A percentile compares a stretch with the other conserved stretches of the same genome.
Evolutionary conservation across 2,888 invertebrate species (phyloP).

Genomic region (Ophion costatus): DNA sequence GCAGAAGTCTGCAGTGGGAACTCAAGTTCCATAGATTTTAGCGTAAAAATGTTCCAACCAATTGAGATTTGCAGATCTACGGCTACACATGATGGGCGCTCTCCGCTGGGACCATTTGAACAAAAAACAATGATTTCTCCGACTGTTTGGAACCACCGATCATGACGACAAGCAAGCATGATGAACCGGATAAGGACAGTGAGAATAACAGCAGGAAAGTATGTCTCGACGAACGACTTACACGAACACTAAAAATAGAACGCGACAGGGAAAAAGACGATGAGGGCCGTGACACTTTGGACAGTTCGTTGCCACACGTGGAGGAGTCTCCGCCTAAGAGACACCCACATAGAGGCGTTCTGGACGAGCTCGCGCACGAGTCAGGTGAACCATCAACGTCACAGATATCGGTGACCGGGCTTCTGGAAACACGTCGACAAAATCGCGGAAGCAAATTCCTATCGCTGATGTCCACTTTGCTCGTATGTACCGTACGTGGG

Average conservation of each 20-base stretch:
- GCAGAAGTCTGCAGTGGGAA: too few species aligned
- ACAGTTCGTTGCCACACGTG: not conserved
- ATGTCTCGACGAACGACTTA: not conserved
- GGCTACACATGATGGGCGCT: not conserved
- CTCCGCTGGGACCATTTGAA: not conserved
- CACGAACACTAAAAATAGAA: conserved; percentile 5
- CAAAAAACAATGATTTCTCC: not conserved
- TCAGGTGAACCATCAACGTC: not conserved
- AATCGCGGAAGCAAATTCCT: conserved; percentile 30
- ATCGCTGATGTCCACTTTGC: not conserved
- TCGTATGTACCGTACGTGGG: not conserved
- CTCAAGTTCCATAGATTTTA: too few species aligned
- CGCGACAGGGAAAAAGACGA: not conserved
- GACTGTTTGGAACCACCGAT: not conserved
- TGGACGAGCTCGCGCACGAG: not conserved
- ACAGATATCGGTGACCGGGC: not conserved
- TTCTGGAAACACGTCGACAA: not conserved
- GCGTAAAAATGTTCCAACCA: too few species aligned
- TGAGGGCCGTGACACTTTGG: not conserved
- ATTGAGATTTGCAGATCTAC: not conserved
- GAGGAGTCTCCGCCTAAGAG: not conserved
- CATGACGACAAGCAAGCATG: not conserved
- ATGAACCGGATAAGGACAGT: not conserved
- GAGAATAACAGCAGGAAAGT: not conserved
- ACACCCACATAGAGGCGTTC: not conserved